Conservation (phyloP, 2,888 invertebrate genomes). For the Hemistola chrysoprasaria region DNA sequence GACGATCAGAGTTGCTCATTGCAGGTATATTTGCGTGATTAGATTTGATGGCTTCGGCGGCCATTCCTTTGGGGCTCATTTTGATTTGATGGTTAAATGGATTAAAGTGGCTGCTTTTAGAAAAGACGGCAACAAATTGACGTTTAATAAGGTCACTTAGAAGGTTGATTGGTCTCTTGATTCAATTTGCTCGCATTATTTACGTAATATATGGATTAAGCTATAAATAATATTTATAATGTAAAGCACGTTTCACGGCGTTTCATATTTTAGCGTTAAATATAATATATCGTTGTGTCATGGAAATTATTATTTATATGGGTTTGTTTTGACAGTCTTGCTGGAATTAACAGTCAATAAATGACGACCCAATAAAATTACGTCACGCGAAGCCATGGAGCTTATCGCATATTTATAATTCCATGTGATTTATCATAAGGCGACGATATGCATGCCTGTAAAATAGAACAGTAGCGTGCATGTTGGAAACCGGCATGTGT, state of each 20-base stretch:
- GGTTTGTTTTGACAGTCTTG: conserved; percentile 4
- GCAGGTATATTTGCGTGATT: conserved; percentile 39
- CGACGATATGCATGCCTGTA: too few relatives aligned
- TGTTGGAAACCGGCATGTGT: too few relatives aligned
- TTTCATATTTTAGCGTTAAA: too few relatives aligned
- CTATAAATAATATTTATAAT: conserved; percentile 5
- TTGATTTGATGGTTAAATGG: conserved; percentile 66
- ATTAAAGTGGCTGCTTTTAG: conserved; percentile 71
- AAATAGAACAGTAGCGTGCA: too few relatives aligned
- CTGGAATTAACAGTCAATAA: neutral
- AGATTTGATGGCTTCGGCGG: conserved; percentile 45
- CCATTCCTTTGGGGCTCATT: conserved; percentile 55
- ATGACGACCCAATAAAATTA: too few relatives aligned
- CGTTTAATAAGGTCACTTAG: conserved; percentile 58
- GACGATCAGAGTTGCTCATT: conserved; percentile 28
- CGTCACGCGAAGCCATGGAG: conserved; percentile 2
- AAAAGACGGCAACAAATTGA: conserved; percentile 53
- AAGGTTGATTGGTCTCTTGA: conserved; percentile 53
- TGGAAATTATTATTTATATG: conserved; percentile 1
- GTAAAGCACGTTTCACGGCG: conserved; percentile 5
- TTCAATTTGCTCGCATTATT: conserved; percentile 23
- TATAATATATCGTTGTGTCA: too few relatives aligned
- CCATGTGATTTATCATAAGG: neutral
- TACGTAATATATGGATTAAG: conserved; percentile 1
- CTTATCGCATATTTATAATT: neutral